Percentiles rank a stretch among this genome's conserved stretches.
Conservation (phyloP, 2,888 invertebrate genomes). For the Selenia dentaria region DNA sequence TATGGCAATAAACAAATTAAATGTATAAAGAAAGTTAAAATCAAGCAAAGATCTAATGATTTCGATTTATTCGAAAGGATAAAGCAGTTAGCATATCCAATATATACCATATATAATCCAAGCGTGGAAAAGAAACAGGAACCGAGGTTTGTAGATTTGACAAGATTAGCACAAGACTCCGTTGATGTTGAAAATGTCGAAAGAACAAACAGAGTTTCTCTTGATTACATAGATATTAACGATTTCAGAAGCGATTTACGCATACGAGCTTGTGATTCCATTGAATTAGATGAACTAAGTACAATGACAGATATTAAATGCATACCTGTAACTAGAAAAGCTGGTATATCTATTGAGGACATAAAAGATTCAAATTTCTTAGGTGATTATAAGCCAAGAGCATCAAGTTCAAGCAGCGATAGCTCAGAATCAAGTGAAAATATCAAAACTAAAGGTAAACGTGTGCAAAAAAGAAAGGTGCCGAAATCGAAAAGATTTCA, state of each 20-base stretch:
- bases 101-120: background rate
- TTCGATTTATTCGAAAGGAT: background rate
- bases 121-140: background rate
- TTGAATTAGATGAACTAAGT: background rate
- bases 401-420: background rate
- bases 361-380: background rate
- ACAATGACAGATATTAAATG: background rate
- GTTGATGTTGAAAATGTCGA: conserved; percentile 31
- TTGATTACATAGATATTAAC: conserved; percentile 34
- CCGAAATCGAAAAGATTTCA: conserved; percentile 5
- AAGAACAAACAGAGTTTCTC: conserved; percentile 9
- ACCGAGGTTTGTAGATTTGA: background rate
- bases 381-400: background rate
- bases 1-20: background rate
- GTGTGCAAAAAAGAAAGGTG: background rate
- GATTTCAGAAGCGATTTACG: conserved; percentile 16
- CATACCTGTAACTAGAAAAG: background rate
- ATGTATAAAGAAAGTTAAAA: background rate
- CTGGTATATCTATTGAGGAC: background rate
- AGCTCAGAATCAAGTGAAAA: background rate
- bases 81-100: background rate
- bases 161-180: conserved; percentile 33
- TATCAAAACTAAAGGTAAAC: background rate
- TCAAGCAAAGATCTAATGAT: background rate
- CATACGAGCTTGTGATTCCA: background rate